Evolutionary conservation across 2,888 invertebrate species (phyloP).

Genomic region (Carterocephalus palaemon): DNA sequence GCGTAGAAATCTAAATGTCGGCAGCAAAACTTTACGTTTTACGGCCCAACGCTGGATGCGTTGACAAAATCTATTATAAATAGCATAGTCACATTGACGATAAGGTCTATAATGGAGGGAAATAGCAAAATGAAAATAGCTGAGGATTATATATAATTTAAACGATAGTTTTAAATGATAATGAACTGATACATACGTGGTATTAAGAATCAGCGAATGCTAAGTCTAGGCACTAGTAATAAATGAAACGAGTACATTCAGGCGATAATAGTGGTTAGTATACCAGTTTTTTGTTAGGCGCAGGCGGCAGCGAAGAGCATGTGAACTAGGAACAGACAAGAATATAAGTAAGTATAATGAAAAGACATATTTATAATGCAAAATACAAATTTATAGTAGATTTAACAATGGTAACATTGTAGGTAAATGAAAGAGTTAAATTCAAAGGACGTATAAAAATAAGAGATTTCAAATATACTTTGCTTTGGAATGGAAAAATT

Average conservation of each 20-base stretch:
- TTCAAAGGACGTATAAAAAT: no score
- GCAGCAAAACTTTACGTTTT: constrained; percentile 22
- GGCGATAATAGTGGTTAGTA: constrained; percentile 9
- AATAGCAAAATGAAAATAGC: not conserved
- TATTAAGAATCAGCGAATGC: constrained; percentile 12
- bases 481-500: no score
- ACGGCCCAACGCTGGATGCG: constrained; percentile 12
- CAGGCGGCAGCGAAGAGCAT: constrained; percentile 6
- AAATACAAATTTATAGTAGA: no score
- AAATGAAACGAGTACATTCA: constrained; percentile 17
- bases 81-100: not conserved
- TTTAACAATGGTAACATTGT: no score
- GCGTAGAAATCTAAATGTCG: constrained; percentile 20
- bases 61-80: constrained; percentile 14
- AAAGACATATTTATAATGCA: not conserved
- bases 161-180: constrained; percentile 5
- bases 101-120: not conserved
- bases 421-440: not conserved
- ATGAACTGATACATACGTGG: constrained; percentile 8
- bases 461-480: no score
- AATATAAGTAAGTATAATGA: constrained; percentile 4
- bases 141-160: constrained; percentile 3
- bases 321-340: constrained; percentile 17
- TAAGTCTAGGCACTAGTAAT: constrained; percentile 12
- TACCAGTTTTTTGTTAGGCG: constrained; percentile 14